A percentile compares a stretch with the other conserved stretches of the same genome.
Evolutionary conservation across 2,888 invertebrate species (phyloP).

Genomic region (Orthonevra nobilis): DNA sequence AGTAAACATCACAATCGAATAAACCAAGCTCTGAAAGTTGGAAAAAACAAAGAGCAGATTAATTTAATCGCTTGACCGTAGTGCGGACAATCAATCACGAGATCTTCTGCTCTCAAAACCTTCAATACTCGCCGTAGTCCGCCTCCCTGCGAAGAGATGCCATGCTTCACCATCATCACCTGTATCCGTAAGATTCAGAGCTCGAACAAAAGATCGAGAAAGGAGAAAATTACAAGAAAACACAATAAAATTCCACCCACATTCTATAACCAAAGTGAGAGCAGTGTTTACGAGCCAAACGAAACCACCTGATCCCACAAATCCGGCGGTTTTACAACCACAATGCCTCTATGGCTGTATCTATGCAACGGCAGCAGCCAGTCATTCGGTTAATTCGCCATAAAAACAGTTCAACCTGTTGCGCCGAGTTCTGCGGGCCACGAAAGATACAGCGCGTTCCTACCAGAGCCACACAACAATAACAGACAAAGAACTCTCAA

Average conservation of each 20-base stretch:
- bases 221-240: constrained; percentile 40
- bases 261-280: constrained; percentile 34
- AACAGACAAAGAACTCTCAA: constrained; percentile 38
- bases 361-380: constrained; percentile 50
- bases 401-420: constrained; percentile 70
- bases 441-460: constrained; percentile 48
- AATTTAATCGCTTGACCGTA: constrained; percentile 58
- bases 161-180: constrained; percentile 47
- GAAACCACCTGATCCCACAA: constrained; percentile 65
- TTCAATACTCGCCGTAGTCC: neutral
- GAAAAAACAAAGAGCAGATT: constrained; percentile 64
- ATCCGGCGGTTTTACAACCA: constrained; percentile 2
- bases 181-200: constrained; percentile 46
- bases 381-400: constrained; percentile 67
- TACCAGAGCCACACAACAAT: neutral
- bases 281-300: constrained; percentile 46
- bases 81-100: constrained; percentile 66
- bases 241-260: constrained; percentile 67
- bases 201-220: constrained; percentile 6
- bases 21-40: constrained; percentile 36
- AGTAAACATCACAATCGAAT: constrained; percentile 9
- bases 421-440: constrained; percentile 60
- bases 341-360: constrained; percentile 18
- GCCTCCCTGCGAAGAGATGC: neutral
- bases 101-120: constrained; percentile 43